Evolutionary conservation across 2,888 invertebrate genomes (phyloP).

Genomic region (Chaitophorus viminalis): DNA sequence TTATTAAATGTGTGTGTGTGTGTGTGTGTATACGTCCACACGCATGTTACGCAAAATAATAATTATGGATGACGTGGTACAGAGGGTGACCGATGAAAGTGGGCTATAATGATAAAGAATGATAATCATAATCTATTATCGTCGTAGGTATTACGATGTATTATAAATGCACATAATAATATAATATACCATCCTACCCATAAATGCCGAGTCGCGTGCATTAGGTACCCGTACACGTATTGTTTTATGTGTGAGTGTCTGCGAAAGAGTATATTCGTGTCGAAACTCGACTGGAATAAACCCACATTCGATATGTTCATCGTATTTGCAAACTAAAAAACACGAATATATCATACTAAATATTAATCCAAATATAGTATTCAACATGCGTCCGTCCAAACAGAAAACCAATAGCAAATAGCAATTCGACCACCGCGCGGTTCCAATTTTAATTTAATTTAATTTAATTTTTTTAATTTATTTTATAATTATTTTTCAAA

Average conservation of each 20-base stretch:
- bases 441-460: background rate
- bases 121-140: background rate
- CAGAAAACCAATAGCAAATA: background rate
- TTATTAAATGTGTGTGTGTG: background rate
- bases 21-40: background rate
- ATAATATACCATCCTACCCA: background rate
- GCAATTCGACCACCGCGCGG: background rate
- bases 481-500: background rate
- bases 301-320: background rate
- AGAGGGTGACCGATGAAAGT: constrained; percentile 25
- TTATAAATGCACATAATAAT: background rate
- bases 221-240: background rate
- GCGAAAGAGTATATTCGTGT: background rate
- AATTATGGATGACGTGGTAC: background rate
- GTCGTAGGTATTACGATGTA: constrained; percentile 3
- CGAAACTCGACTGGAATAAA: background rate
- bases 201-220: background rate
- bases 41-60: background rate
- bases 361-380: background rate
- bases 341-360: background rate
- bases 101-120: constrained; percentile 6
- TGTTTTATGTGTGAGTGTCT: background rate
- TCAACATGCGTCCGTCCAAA: background rate
- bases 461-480: background rate
- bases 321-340: background rate